phyloP scores from a whole-genome alignment of 2,888 invertebrate species.

The Epirrhoe alternata region DNA sequence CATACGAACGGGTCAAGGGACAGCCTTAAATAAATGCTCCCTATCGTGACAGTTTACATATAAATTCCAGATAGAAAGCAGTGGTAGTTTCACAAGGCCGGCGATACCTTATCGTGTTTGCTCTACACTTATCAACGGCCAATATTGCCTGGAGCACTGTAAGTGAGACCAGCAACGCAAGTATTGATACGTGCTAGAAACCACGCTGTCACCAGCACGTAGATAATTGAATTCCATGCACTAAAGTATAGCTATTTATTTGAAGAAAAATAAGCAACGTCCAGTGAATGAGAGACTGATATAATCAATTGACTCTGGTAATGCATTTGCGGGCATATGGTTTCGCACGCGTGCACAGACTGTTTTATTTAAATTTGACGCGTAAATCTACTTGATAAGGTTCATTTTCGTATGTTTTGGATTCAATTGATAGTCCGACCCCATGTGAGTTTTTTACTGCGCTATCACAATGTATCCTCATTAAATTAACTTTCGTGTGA shows the following conservation, averaged over 20 bases:
- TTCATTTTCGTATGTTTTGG: not conserved
- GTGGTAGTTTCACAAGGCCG: constrained; percentile 39
- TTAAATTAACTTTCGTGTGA: constrained; percentile 24
- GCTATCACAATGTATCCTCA: constrained; percentile 15
- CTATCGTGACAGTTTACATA: constrained; percentile 28
- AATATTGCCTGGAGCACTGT: constrained; percentile 41
- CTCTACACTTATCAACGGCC: constrained; percentile 58
- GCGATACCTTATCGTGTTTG: constrained; percentile 62
- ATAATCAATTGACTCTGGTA: not conserved
- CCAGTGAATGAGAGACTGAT: not conserved
- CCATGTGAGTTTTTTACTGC: not conserved
- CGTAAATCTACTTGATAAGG: not conserved
- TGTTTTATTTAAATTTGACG: not conserved
- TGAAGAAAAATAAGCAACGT: not conserved
- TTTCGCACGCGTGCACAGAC: not conserved
- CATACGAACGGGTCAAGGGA: constrained; percentile 20
- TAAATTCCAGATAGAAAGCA: constrained; percentile 31
- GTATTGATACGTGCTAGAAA: not conserved
- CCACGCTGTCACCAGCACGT: constrained; percentile 4
- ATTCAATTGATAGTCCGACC: not conserved
- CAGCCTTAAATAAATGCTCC: constrained; percentile 21
- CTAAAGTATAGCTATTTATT: not conserved
- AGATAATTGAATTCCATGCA: not conserved
- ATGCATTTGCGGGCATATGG: constrained; percentile 1
- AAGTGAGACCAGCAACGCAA: constrained; percentile 30